phyloP scores from a whole-genome alignment of 2,113 vertebrate genomes.

The Pandion haliaetus region DNA sequence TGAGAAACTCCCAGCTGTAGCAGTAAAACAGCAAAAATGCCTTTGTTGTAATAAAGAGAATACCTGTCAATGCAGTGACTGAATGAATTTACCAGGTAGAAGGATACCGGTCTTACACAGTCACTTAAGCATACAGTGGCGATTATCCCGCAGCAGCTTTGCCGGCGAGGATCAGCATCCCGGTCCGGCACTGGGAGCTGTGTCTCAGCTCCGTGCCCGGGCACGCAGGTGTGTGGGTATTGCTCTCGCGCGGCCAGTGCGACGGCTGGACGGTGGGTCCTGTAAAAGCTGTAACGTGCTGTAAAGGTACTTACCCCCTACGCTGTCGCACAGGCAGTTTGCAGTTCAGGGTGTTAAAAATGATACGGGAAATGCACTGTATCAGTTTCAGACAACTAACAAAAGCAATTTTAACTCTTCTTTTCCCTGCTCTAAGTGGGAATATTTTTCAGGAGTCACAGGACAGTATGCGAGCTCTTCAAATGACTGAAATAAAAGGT shows the following conservation, averaged over 20 bases:
- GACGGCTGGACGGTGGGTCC: accelerated
- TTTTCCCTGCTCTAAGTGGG: background rate
- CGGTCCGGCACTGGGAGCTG: background rate
- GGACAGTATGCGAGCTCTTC: background rate
- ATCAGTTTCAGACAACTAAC: background rate
- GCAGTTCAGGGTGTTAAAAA: background rate
- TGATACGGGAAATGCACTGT: background rate
- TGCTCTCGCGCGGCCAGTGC: background rate
- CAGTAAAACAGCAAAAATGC: background rate
- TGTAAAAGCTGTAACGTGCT: background rate
- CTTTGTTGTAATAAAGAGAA: background rate
- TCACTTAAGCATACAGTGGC: background rate
- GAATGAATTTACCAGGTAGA: background rate
- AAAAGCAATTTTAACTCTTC: background rate
- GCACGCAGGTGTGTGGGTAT: background rate
- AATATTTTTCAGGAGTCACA: background rate
- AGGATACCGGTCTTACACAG: accelerated
- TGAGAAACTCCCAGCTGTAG: background rate
- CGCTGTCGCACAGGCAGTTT: background rate
- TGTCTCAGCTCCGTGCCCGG: background rate
- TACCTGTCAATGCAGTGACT: background rate
- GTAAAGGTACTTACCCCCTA: background rate
- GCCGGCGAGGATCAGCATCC: background rate
- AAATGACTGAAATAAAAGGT: background rate
- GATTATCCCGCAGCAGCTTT: background rate